These are phyloP conservation scores for Allolobophora icterica DNA, from an alignment of 2,888 invertebrate genomes.

Conservation along the genomic window DNA sequence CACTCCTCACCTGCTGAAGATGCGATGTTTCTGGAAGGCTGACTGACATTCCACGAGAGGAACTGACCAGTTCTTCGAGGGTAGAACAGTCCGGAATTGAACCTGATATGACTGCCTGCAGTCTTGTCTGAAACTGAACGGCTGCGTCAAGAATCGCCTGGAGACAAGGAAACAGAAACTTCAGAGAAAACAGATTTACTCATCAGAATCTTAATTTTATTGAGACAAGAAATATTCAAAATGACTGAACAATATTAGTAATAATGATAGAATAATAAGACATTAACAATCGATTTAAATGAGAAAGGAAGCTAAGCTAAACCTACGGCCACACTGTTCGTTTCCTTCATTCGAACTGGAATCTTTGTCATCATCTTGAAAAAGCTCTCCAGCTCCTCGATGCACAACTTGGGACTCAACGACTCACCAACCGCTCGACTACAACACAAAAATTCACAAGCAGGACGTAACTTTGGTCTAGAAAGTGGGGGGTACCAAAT, in stretches of 20 bases:
- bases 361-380: neutral
- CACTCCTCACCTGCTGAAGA: conserved; percentile 7
- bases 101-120: neutral
- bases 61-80: neutral
- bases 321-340: neutral
- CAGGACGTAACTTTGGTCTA: too few species aligned
- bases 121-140: neutral
- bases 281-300: too few species aligned
- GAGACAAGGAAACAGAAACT: neutral
- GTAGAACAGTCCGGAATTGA: neutral
- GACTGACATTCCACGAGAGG: neutral
- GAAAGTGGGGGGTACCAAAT: too few species aligned
- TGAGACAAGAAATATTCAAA: too few species aligned
- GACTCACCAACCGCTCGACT: neutral
- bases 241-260: too few species aligned
- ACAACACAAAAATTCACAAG: too few species aligned
- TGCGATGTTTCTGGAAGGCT: neutral
- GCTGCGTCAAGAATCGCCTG: neutral
- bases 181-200: too few species aligned
- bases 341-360: conserved; percentile 4
- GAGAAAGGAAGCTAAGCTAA: neutral
- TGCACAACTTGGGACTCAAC: neutral
- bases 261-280: too few species aligned
- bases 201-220: too few species aligned
- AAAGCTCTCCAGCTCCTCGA: neutral